A percentile compares a stretch with the other conserved stretches of the same genome.
Evolutionary conservation across 30 jellyfish, hydroid and myxozoan genomes (phyloP).

Genomic region (Hydractinia echinata): DNA sequence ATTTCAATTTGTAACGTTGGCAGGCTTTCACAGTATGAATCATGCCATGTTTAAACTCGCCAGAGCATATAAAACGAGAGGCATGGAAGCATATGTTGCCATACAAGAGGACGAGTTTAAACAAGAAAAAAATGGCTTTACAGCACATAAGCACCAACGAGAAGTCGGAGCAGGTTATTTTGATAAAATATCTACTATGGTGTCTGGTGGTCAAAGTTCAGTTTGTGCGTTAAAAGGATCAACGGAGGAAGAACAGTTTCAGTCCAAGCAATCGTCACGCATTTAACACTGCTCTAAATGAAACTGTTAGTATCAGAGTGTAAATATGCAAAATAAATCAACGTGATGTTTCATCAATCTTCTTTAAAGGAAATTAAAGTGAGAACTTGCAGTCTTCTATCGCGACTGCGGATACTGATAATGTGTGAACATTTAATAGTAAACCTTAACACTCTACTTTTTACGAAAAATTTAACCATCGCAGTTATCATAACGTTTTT

Average conservation of each 20-base stretch:
- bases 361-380: no score
- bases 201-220: slow-evolving; percentile 75
- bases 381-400: no score
- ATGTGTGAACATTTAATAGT: no score
- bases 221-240: slow-evolving; percentile 82
- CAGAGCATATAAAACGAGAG: slow-evolving; percentile 56
- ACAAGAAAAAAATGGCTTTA: slow-evolving; percentile 75
- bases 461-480: no score
- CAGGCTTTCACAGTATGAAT: slow-evolving; percentile 90
- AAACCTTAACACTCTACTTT: no score
- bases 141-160: slow-evolving; percentile 90
- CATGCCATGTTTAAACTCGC: slow-evolving; percentile 95
- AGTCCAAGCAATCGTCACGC: background rate
- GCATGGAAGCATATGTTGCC: slow-evolving; percentile 86
- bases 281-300: no score
- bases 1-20: slow-evolving; percentile 87
- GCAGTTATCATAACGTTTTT: no score
- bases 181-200: slow-evolving; percentile 70
- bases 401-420: no score
- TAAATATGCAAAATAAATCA: no score
- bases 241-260: slow-evolving; percentile 90
- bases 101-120: slow-evolving; percentile 70
- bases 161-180: slow-evolving; percentile 96
- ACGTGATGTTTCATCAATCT: no score
- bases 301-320: no score